Evolutionary conservation across 1,140 invertebrate genomes (phyloP).

Genomic region (Panagrolaimus sp.): DNA sequence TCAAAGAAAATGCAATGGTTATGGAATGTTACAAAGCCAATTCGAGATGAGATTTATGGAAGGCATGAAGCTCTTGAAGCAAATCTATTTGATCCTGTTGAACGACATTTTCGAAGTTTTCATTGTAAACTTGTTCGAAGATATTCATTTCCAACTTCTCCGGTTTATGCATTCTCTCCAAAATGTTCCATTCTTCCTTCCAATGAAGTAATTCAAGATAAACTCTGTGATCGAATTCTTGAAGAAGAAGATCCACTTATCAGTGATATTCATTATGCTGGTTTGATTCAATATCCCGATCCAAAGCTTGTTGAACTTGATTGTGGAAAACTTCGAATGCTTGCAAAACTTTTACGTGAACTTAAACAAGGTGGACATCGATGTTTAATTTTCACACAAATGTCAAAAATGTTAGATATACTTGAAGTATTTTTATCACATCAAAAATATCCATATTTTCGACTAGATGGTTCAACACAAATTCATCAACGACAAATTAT

Average conservation of each 20-base stretch:
- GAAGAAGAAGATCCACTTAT: conserved; percentile 21
- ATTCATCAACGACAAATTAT: conserved; percentile 88
- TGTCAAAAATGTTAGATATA: conserved; percentile 98
- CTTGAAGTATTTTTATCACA: conserved; percentile 91
- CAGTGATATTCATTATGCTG: conserved; percentile 39
- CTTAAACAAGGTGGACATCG: conserved; percentile 80
- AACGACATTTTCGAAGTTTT: neutral
- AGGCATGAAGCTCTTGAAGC: neutral
- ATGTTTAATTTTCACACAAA: conserved; percentile 96
- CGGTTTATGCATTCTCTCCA: neutral
- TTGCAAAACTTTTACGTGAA: conserved; percentile 75
- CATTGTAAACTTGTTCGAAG: neutral
- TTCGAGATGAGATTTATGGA: neutral
- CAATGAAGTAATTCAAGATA: neutral
- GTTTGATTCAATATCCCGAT: conserved; percentile 83
- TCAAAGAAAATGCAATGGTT: conserved; percentile 8
- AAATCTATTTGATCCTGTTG: neutral
- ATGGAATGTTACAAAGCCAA: neutral
- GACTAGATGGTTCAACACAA: conserved; percentile 91
- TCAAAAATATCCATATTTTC: conserved; percentile 91
- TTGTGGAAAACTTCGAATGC: conserved; percentile 76
- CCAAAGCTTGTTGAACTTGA: conserved; percentile 96
- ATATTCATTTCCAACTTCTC: neutral
- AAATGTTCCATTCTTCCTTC: neutral
- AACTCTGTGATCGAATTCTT: conserved; percentile 20